A percentile compares a stretch with the other conserved stretches of the same genome.
These are phyloP conservation scores for Athripsodes cinereus DNA, from an alignment of 2,888 invertebrate genomes.

Conservation along the genomic window DNA sequence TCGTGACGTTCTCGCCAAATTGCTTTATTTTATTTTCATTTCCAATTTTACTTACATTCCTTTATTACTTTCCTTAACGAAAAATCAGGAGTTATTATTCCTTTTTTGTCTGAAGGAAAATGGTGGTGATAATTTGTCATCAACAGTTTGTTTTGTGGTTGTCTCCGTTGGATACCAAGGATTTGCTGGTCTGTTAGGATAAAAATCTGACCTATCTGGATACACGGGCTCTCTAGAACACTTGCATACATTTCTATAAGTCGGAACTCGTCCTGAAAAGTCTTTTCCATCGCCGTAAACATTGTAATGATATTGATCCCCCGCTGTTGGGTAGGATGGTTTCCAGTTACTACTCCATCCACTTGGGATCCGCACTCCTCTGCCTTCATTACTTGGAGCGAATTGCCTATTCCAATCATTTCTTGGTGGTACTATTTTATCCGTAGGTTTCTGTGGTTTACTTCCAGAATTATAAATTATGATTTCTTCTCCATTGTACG, in stretches of 20 bases:
- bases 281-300: constrained; percentile 14
- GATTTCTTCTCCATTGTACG: constrained; percentile 5
- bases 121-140: constrained; percentile 21
- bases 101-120: constrained; percentile 9
- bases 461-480: constrained; percentile 3
- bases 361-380: constrained; percentile 13
- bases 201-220: background rate
- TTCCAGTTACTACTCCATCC: constrained; percentile 16
- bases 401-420: background rate
- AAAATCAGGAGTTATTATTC: background rate
- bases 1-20: too few species aligned
- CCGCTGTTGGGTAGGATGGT: constrained; percentile 10
- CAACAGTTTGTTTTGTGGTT: constrained; percentile 17
- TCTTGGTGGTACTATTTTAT: constrained; percentile 14
- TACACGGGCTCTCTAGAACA: constrained; percentile 21
- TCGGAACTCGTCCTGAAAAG: constrained; percentile 13
- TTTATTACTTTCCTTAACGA: too few species aligned
- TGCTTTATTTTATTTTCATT: too few species aligned
- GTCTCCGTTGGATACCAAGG: constrained; percentile 22
- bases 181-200: constrained; percentile 5
- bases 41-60: too few species aligned
- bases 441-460: constrained; percentile 8
- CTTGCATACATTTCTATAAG: constrained; percentile 18
- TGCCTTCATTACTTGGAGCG: constrained; percentile 14
- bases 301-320: constrained; percentile 22